Evolutionary conservation across 2,797 vertebrate genomes (phyloP).

Genomic region (Tokudaia muenninki): DNA sequence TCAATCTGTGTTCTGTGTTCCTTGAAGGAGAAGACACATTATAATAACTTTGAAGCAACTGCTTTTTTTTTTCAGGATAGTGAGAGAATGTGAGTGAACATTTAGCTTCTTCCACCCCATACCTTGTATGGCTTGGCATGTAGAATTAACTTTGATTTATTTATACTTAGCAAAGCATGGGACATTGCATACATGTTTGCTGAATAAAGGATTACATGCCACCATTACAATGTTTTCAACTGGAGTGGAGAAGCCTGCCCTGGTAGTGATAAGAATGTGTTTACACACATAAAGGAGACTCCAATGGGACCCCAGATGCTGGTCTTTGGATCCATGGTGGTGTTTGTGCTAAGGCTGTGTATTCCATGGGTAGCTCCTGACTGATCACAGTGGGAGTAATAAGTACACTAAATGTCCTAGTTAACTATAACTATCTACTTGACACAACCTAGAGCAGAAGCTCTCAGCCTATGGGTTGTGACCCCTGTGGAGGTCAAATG

Average conservation of each 20-base stretch:
- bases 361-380: neutral
- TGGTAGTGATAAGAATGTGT: neutral
- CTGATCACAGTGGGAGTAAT: neutral
- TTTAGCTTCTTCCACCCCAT: neutral
- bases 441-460: neutral
- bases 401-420: neutral
- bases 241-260: neutral
- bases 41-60: neutral
- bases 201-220: neutral
- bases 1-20: neutral
- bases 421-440: neutral
- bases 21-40: neutral
- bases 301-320: accelerated
- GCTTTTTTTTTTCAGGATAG: neutral
- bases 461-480: neutral
- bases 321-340: neutral
- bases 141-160: neutral
- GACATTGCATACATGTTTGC: neutral
- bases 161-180: neutral
- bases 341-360: neutral
- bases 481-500: neutral
- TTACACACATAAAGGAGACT: neutral
- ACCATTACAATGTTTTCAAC: neutral
- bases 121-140: neutral
- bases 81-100: neutral